Evolutionary conservation across 2,113 vertebrate species (phyloP), one percentile per base, ranked within the genome.

Genomic region (Puma concolor): DNA sequence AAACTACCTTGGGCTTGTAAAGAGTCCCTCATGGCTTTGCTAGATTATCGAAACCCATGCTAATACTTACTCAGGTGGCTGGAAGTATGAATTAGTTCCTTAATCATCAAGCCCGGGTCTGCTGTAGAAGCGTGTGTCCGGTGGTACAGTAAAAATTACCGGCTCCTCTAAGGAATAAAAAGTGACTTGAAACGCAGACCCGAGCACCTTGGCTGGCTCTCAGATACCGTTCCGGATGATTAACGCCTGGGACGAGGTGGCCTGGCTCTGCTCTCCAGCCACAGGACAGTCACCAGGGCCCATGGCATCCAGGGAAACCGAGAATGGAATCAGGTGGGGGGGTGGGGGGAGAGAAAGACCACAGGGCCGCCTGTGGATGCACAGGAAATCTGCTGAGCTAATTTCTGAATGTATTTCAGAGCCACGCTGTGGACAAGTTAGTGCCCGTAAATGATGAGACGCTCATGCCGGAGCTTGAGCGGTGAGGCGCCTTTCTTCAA

Each of bases 61-160:
- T 97, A 98, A 98, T 94, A 66, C 98, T 98, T 98, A 96, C 94
- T 98, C 93, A 94, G 97, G 48, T 50, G 54, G 31, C n/a, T 89
- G 66, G 94, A 96, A 97, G 89, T 69, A 94, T 8, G 66, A 97
- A 82, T 31, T 0, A 93, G 41, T 72, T 95, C 72, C 31, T 95
- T 81, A 19, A 23, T 87, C 36, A 11, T 9, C 7, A 57, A 27
- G n/a, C 72, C 48, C 16, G 27, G 36, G 9, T 77, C 27, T 83
- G 38, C 60, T 50, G 23, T 1, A 50, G n/a, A 50, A 36, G 41
- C 23, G 5, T 81, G 66, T 66, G 57, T 54, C 10, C 57, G 48
- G 5, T 21, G 14, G 4, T 48, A 63, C 27, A 31, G 33, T 74
- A 50, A 66, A 31, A 31, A 64, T 27, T 33, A 52, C 57, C 48